These are phyloP conservation scores for Steinernema hermaphroditum DNA, from an alignment of 2,888 invertebrate species.

Conservation along the genomic window DNA sequence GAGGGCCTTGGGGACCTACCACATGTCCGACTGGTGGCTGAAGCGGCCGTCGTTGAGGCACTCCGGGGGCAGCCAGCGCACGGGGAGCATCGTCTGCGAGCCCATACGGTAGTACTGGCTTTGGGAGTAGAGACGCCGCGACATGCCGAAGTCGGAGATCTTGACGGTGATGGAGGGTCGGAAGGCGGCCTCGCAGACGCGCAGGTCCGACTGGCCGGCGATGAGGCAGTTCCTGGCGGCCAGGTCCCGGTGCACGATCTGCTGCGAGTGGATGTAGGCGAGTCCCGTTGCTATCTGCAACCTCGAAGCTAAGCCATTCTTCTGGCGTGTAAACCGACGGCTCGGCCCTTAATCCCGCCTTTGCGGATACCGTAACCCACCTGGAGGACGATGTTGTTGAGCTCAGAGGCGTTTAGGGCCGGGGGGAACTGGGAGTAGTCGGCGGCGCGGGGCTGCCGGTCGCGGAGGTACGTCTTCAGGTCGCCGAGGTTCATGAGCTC, in stretches of 20 bases:
- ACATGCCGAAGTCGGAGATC: slow-evolving; percentile 66
- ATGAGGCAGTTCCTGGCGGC: slow-evolving; percentile 95
- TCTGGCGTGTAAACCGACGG: neutral
- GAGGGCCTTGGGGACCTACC: slow-evolving; percentile 72
- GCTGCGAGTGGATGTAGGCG: slow-evolving; percentile 75
- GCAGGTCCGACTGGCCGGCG: slow-evolving; percentile 53
- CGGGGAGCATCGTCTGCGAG: slow-evolving; percentile 49
- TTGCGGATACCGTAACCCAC: slow-evolving; percentile 77
- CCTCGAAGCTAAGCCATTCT: slow-evolving; percentile 65
- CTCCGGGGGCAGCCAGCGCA: slow-evolving; percentile 94
- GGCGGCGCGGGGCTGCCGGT: slow-evolving; percentile 47
- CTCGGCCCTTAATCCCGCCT: neutral
- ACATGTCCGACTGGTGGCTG: slow-evolving; percentile 94
- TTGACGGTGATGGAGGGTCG: slow-evolving; percentile 59
- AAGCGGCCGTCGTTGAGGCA: slow-evolving; percentile 95
- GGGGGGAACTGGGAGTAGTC: slow-evolving; percentile 71
- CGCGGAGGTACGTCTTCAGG: slow-evolving; percentile 53
- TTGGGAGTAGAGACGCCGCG: slow-evolving; percentile 53
- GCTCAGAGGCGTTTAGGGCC: slow-evolving; percentile 72
- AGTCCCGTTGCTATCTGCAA: slow-evolving; percentile 79
- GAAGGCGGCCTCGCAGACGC: slow-evolving; percentile 42
- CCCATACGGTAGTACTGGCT: slow-evolving; percentile 61
- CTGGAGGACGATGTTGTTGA: slow-evolving; percentile 70
- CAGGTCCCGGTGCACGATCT: slow-evolving; percentile 88
- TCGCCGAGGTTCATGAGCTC: slow-evolving; percentile 92